A percentile compares a stretch with the other conserved stretches of the same genome.
phyloP scores from a whole-genome alignment of 2,113 vertebrate species.

The Euleptes europaea region DNA sequence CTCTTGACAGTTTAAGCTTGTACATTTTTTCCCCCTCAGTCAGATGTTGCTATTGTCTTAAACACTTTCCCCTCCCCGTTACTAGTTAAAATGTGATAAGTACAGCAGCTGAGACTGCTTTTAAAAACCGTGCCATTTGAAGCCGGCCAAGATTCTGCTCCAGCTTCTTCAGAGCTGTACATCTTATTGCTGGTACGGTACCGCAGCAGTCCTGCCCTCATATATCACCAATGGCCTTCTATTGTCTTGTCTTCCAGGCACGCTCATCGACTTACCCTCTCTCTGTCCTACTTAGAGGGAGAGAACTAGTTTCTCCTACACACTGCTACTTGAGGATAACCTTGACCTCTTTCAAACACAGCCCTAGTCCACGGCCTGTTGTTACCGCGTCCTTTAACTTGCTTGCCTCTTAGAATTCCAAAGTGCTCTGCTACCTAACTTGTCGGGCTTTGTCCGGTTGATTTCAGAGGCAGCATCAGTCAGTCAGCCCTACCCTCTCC shows the following conservation, averaged over 20 bases:
- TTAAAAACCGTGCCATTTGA: conserved; percentile 56
- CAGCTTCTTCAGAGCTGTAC: conserved; percentile 74
- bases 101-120: conserved; percentile 87
- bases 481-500: conserved; percentile 43
- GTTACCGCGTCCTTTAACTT: conserved; percentile 57
- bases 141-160: conserved; percentile 75
- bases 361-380: conserved; percentile 54
- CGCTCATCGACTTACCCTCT: conserved; percentile 57
- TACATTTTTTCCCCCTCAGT: conserved; percentile 49
- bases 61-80: conserved; percentile 71
- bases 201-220: conserved; percentile 71
- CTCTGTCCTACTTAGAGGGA: conserved; percentile 61
- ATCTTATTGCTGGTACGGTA: conserved; percentile 85
- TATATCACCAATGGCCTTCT: conserved; percentile 53
- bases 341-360: conserved; percentile 60
- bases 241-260: conserved; percentile 65
- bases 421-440: conserved; percentile 74
- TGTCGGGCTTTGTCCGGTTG: conserved; percentile 35
- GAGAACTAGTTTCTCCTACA: conserved; percentile 59
- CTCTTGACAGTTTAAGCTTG: conserved; percentile 69
- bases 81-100: conserved; percentile 72
- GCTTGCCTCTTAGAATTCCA: conserved; percentile 65
- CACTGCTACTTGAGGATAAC: conserved; percentile 58
- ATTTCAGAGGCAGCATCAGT: conserved; percentile 63
- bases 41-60: conserved; percentile 73